Evolutionary conservation across 2,113 vertebrate genomes (phyloP).

Genomic region (Hippocampus comes): DNA sequence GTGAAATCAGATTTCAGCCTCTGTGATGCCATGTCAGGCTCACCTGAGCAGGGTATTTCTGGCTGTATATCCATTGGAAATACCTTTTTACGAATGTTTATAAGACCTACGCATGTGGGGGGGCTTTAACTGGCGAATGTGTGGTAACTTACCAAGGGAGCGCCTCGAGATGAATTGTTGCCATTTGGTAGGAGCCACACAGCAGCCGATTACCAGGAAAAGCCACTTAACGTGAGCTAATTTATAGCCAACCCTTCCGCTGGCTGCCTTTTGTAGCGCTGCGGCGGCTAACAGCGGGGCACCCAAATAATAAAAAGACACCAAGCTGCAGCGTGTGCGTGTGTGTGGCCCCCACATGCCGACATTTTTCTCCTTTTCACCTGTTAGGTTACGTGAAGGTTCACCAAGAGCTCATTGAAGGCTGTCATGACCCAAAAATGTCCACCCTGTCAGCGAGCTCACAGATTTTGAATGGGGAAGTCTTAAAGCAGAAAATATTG

Average conservation of each 20-base stretch:
- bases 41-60: no score
- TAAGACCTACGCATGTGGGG: no score
- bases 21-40: no score
- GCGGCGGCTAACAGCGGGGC: constrained; percentile 59
- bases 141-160: not conserved
- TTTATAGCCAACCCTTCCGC: constrained; percentile 65
- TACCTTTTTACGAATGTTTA: no score
- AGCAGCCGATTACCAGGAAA: constrained; percentile 56
- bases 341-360: not conserved
- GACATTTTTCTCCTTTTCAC: not conserved
- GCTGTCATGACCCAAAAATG: no score
- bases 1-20: no score
- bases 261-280: constrained; percentile 63
- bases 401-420: no score
- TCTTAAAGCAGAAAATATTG: no score
- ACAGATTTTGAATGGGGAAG: no score
- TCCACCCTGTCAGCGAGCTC: no score
- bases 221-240: constrained; percentile 62
- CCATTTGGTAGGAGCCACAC: constrained; percentile 39
- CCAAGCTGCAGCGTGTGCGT: constrained; percentile 32
- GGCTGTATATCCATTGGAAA: no score
- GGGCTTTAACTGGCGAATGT: no score
- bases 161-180: constrained; percentile 25
- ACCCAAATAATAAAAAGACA: constrained; percentile 52
- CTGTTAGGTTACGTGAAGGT: not conserved